Evolutionary conservation across 1,140 invertebrate genomes (phyloP), one percentile per base, ranked within the genome.

Genomic region (Hycleus phaleratus): DNA sequence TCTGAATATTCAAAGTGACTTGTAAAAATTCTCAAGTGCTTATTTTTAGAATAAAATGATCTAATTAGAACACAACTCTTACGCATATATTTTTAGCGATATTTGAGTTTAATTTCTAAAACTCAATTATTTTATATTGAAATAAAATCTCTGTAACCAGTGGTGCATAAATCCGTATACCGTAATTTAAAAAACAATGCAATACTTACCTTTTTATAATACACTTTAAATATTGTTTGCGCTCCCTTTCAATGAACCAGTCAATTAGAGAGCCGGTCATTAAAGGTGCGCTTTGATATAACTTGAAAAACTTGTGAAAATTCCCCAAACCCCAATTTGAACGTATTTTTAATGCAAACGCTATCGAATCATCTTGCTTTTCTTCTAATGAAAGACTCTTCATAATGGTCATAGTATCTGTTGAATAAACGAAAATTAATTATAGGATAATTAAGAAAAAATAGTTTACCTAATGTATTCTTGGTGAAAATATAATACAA

Each of bases 231-330:
- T 94, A 95, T 66, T 80, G 76, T 77, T 93, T 96, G 70, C 95
- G 80, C 73, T 96, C 93, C 70, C 95, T 80, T 46, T 93, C 87
- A 69, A 93, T 83, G 81, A 98, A 97, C 94, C 94, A 97, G 76
- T 98, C 94, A 76, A 98, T 91, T 48, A 99, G 81, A 77, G 92
- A 96, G 25, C 88, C 89, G n/a, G 91, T 86, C 95, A 98, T 98
- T 72, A 90, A 82, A 7, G 96, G 96, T 18, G 95, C 88, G 46
- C 73, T 74, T 59, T 81, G 81, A 76, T 97, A 97, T 45, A 98
- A 77, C 67, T 86, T 81, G 80, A 98, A 98, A 75, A 98, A 91
- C 73, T 82, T 87, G 74, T 91, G 86, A 74, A 93, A 94, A 79
- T 97, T 96, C 64, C 85, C 85, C 60, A 92, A 79, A 58, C 87